Evolutionary conservation across 1,140 invertebrate species (phyloP), one percentile per base, ranked within the genome.

Genomic region (Rhopalosiphum padi): DNA sequence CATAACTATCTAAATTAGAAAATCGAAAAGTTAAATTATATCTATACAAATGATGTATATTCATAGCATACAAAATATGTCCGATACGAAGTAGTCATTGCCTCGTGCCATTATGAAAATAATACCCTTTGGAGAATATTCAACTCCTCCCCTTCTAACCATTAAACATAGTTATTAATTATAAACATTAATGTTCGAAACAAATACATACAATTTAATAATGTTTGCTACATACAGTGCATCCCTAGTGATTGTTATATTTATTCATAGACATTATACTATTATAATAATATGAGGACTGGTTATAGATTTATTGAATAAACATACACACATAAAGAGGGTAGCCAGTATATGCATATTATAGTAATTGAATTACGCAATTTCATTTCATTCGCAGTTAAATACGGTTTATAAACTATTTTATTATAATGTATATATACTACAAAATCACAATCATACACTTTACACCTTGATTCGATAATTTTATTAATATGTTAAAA

Each of bases 121-220:
- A 77, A 77, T 35, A n/a, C 60, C n/a, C 60, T 77, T 77, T 15
- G n/a, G 60, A n/a, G 60, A 77, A 77, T 77, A n/a, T 77, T 35
- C 55, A 30, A 23, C 23, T 11, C 25, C 25, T 25, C 30, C 3
- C 4, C 60, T 11, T 0, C 30, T 18, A 0, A 0, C 60, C 25
- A 30, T 77, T n/a, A n/a, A 77, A 77, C 11, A 77, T 15, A 11
- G 15, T 77, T 77, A 77, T 77, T 77, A n/a, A 77, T 77, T 77
- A 77, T 77, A n/a, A 77, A 77, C 60, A 77, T 77, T 77, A 77
- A 77, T 77, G 60, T 77, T n/a, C 60, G n/a, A 77, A 77, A 77
- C 15, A 77, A 77, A 77, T 35, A 77, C 60, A 77, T 77, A n/a
- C 60, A 35, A 15, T 77, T 77, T n/a, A 77, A 77, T 77, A 77